Evolutionary conservation across 30 jellyfish, hydroid and myxozoan genomes (phyloP).

Genomic region (Sanderia malayensis): DNA sequence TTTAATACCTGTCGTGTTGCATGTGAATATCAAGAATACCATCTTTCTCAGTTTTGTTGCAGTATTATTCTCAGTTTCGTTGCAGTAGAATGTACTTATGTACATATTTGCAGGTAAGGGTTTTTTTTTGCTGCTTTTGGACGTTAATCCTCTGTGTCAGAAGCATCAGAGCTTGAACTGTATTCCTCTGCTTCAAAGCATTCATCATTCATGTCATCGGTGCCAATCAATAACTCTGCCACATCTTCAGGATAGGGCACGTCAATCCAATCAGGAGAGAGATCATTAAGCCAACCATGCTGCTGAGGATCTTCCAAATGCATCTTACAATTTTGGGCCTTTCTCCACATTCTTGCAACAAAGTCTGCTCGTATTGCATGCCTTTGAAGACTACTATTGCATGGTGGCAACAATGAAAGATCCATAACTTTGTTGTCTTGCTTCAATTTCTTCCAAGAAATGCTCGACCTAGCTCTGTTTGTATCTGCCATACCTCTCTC

Average conservation of each 20-base stretch:
- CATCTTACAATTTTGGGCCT: slow-evolving; percentile 19
- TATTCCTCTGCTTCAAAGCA: slow-evolving; percentile 25
- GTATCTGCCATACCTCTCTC: slow-evolving; percentile 22
- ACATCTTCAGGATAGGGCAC: slow-evolving; percentile 35
- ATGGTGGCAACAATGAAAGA: slow-evolving; percentile 17
- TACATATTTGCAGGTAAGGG: neutral
- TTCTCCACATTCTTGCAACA: slow-evolving; percentile 51
- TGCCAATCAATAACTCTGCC: slow-evolving; percentile 14
- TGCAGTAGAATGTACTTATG: too few relatives aligned
- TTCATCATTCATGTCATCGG: slow-evolving; percentile 23
- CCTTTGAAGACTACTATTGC: neutral
- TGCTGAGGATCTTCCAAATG: slow-evolving; percentile 7
- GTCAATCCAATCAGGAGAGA: slow-evolving; percentile 25
- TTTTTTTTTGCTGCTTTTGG: neutral
- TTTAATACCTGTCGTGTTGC: slow-evolving; percentile 5
- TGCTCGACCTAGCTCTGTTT: slow-evolving; percentile 9
- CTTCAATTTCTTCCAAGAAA: slow-evolving; percentile 24
- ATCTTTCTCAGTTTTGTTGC: neutral
- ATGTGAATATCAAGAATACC: slow-evolving; percentile 1
- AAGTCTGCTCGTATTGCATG: slow-evolving; percentile 34
- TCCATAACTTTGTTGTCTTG: slow-evolving; percentile 17
- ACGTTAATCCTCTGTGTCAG: slow-evolving; percentile 12
- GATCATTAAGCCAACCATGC: slow-evolving; percentile 25
- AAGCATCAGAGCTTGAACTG: slow-evolving; percentile 26
- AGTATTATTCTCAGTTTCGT: neutral